Evolutionary conservation across 2,888 invertebrate genomes (phyloP), one percentile per base, ranked within the genome.

Genomic region (Escarpia spicata): DNA sequence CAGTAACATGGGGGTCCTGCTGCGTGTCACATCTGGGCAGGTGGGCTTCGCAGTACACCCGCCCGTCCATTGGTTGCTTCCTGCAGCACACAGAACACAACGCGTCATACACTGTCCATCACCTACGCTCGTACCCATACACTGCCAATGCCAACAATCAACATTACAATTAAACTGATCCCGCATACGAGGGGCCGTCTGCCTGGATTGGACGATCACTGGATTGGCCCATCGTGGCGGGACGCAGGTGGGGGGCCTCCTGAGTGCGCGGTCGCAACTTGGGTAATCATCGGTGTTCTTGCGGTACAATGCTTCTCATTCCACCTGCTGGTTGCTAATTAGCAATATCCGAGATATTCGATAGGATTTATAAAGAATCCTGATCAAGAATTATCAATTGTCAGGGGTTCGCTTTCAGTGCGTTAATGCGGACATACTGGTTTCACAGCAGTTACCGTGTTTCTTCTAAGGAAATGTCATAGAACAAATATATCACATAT

Each of bases 11-110:
- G 89, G 93, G 9, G 2, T 91, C 75, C 75, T 26, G 75, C 26
- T 26, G 75, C 26, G 75, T n/a, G n/a, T 75, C 75, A 75, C 75
- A 75, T 26, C n/a, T 19, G 91, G 95, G 95, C 31, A 94, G 94
- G 92, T 96, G 95, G 10, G 94, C 93, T 93, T 96, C 96, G 94
- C 95, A 96, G 93, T 95, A 96, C 90, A 96, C 93, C 94, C 95
- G 95, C 2, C 95, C 94, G 92, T 96, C 96, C 96, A 96, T 96
- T 91, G 94, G 94, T 94, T 95, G 95, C 93, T 95, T 95, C 94
- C 95, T 95, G 19, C 75, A 75, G 15, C 52, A 52, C 52, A 52
- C 52, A 52, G 19, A 15, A 26, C 8, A n/a, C 75, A 19, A 1
- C 75, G 6, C 75, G 3, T n/a, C 26, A 60, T 1, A 60, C 60